phyloP scores from a whole-genome alignment of 2,888 invertebrate species.

The Lochmaea capreae region DNA sequence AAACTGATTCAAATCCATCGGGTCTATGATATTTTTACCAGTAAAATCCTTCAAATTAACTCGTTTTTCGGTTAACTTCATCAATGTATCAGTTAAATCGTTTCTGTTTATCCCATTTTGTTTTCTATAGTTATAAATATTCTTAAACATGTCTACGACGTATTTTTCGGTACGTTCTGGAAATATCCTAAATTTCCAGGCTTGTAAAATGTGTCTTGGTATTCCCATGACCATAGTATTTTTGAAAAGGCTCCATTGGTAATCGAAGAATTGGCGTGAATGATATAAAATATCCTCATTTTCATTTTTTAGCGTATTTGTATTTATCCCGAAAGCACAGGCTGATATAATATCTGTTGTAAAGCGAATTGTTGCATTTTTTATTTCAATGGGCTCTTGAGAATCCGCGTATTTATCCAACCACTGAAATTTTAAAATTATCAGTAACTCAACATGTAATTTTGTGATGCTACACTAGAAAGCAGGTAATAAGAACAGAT shows the following conservation, averaged over 20 bases:
- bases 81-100: conserved; percentile 69
- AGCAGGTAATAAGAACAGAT: too few species aligned
- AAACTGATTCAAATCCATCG: conserved; percentile 47
- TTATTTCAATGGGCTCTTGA: conserved; percentile 35
- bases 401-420: conserved; percentile 34
- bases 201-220: conserved; percentile 46
- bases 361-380: conserved; percentile 58
- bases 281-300: conserved; percentile 64
- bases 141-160: conserved; percentile 63
- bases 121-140: conserved; percentile 60
- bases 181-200: conserved; percentile 52
- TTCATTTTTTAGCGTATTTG: conserved; percentile 68
- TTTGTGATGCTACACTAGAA: too few species aligned
- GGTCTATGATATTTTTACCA: conserved; percentile 45
- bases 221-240: conserved; percentile 47
- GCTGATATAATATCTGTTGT: conserved; percentile 71
- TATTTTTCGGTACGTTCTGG: conserved; percentile 58
- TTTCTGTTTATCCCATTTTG: conserved; percentile 64
- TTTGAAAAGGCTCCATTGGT: conserved; percentile 46
- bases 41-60: conserved; percentile 46
- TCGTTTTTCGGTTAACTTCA: conserved; percentile 50
- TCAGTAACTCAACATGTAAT: neutral
- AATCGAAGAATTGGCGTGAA: conserved; percentile 50
- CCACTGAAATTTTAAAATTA: conserved; percentile 13
- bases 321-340: conserved; percentile 72